A percentile compares a stretch with the other conserved stretches of the same genome.
Conservation (phyloP, 2,888 invertebrate genomes). For the Anoplius nigerrimus region DNA sequence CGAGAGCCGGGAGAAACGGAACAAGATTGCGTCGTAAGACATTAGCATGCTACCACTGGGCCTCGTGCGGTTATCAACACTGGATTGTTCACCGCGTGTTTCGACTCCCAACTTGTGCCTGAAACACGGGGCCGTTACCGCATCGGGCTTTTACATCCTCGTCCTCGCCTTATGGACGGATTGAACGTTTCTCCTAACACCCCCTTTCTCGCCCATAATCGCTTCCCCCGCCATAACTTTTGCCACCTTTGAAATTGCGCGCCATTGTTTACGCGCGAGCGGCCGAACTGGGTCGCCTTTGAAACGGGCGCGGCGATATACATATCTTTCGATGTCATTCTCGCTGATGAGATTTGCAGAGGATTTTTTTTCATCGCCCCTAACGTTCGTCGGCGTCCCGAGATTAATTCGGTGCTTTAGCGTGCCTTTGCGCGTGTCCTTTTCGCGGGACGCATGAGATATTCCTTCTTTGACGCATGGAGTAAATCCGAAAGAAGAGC, state of each 20-base stretch:
- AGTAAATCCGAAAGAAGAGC: slow-evolving; percentile 55
- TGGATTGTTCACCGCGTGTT: slow-evolving; percentile 62
- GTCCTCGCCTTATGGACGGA: slow-evolving; percentile 22
- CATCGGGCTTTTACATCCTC: slow-evolving; percentile 30
- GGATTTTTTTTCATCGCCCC: too few species aligned
- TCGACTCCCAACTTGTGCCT: slow-evolving; percentile 56
- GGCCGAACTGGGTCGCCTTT: too few species aligned
- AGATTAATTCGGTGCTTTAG: not conserved
- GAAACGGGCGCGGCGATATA: too few species aligned
- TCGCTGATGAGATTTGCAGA: too few species aligned
- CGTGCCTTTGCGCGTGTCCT: not conserved
- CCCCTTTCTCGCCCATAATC: too few species aligned
- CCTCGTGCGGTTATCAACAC: slow-evolving; percentile 62
- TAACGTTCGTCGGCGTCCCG: too few species aligned
- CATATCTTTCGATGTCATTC: too few species aligned
- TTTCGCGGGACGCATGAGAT: not conserved
- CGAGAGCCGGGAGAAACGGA: slow-evolving; percentile 25
- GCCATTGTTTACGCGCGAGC: too few species aligned
- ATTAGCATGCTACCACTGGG: slow-evolving; percentile 63
- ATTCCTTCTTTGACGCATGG: slow-evolving; percentile 25
- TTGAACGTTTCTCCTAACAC: too few species aligned
- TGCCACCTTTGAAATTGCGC: not conserved
- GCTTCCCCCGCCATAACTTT: not conserved
- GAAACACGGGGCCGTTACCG: slow-evolving; percentile 22
- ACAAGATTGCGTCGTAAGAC: slow-evolving; percentile 36